Base-by-base conservation (phyloP, 2,888 invertebrate species). In the Rhopalosiphum nymphaeae region DNA sequence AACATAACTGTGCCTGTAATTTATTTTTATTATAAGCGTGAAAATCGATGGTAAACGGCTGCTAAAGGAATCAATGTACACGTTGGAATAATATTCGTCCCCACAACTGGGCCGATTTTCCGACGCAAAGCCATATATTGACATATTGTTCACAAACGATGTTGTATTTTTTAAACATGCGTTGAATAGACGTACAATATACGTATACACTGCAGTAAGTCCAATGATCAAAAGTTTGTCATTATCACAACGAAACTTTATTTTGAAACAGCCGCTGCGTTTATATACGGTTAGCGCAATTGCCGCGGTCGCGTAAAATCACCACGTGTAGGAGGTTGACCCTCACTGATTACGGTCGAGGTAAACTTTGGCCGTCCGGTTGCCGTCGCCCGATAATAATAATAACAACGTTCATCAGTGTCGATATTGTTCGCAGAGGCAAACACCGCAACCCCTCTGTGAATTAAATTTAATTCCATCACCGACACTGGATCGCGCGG, bases 21-120 rank as follows among this genome's bases (percentile, higher is more conserved):
- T 87, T 88, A 87, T 87, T 92, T 87, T 92, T 87, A 87, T 92
- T 88, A 88, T 92, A 29, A 88, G 88, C 67, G 49, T 42, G 36
- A 53, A 87, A 49, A 92, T 92, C 92, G 92, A 92, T 88, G 11
- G 42, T 88, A 67, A 92, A 92, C 67, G 67, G 42, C 46, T 44
- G 61, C 46, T 53, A 53, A 53, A 16, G 29, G 36, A 87, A 67
- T 92, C 46, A 67, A 61, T 26, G 36, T 42, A 36, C 44, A 26
- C 11, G 36, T 16, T 4, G 87, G 10, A 67, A 87, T 92, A 61
- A 87, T 26, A 92, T 87, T 67, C 29, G 29, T 92, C 49, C 49
- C 0, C 26, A 5, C 16, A 36, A 36, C 29, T 16, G 21, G 16
- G 36, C 9, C 36, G 26, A 57, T 2, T 57, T 3, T 36, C 13